phyloP scores from a whole-genome alignment of 1,140 invertebrate genomes.

The Drosophila navojoa region DNA sequence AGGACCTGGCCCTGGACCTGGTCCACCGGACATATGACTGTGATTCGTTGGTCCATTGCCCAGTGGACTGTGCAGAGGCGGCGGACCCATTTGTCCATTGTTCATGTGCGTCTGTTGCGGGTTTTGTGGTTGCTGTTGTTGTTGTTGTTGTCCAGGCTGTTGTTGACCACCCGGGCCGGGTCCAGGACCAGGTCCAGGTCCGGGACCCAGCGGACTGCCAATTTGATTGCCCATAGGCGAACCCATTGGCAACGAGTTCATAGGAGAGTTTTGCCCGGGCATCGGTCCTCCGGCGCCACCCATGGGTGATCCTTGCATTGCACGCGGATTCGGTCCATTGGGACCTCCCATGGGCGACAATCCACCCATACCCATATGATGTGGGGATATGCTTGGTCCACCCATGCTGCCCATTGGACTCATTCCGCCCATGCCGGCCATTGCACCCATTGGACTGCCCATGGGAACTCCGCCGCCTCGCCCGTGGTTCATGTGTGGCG shows the following conservation, averaged over 20 bases:
- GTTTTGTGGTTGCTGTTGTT: slow-evolving; percentile 68
- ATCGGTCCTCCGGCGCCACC: slow-evolving; percentile 83
- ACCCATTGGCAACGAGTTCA: slow-evolving; percentile 90
- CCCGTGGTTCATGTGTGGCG: slow-evolving; percentile 82
- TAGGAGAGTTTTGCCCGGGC: slow-evolving; percentile 85
- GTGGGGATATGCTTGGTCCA: slow-evolving; percentile 86
- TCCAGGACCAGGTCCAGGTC: slow-evolving; percentile 87
- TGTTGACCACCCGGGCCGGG: slow-evolving; percentile 85
- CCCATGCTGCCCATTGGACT: slow-evolving; percentile 86
- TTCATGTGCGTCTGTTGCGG: slow-evolving; percentile 82
- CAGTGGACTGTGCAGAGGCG: slow-evolving; percentile 78
- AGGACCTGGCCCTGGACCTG: slow-evolving; percentile 70
- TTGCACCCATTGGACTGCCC: slow-evolving; percentile 83
- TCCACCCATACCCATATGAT: slow-evolving; percentile 87
- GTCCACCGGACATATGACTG: slow-evolving; percentile 74
- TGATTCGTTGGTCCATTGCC: slow-evolving; percentile 78
- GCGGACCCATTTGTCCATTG: slow-evolving; percentile 82
- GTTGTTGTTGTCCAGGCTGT: slow-evolving; percentile 37
- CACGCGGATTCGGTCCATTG: slow-evolving; percentile 85
- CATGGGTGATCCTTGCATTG: slow-evolving; percentile 86
- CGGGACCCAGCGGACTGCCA: slow-evolving; percentile 88
- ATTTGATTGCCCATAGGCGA: slow-evolving; percentile 89
- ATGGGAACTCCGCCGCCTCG: slow-evolving; percentile 76
- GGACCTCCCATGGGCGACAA: slow-evolving; percentile 87
- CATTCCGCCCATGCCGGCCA: slow-evolving; percentile 85